Conservation (phyloP, 2,888 invertebrate species). For the Phyllotreta cruciferae region DNA sequence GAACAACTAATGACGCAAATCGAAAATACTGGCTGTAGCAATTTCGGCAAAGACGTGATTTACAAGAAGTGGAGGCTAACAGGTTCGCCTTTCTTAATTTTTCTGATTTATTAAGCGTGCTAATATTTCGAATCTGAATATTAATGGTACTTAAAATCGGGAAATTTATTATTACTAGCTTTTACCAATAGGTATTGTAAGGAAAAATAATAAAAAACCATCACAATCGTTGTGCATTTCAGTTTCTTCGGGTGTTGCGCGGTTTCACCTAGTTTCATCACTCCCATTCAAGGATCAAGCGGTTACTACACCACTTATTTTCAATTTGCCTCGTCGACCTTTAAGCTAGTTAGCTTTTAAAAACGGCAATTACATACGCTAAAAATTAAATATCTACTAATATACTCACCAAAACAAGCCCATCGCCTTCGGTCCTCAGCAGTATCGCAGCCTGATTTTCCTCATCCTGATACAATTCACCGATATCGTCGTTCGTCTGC, state of each 20-base stretch:
- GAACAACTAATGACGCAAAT: too few species aligned
- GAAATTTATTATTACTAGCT: neutral
- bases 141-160: neutral
- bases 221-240: constrained; percentile 11
- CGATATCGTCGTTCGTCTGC: constrained; percentile 75
- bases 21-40: too few species aligned
- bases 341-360: neutral
- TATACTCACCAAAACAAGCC: constrained; percentile 82
- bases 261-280: constrained; percentile 30
- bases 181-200: too few species aligned
- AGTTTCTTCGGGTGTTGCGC: constrained; percentile 11
- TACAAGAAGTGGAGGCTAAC: too few species aligned
- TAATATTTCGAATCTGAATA: neutral
- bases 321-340: constrained; percentile 23
- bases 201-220: constrained; percentile 12
- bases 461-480: constrained; percentile 88
- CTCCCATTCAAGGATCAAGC: constrained; percentile 24
- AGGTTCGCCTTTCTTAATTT: too few species aligned
- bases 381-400: too few species aligned
- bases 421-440: constrained; percentile 80
- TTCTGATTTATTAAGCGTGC: too few species aligned
- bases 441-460: constrained; percentile 86
- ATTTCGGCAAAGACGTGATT: too few species aligned
- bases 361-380: too few species aligned
- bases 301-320: constrained; percentile 26